Percentiles rank a stretch among this genome's conserved stretches.
phyloP scores from a whole-genome alignment of 2,113 vertebrate genomes.

The Atractosteus spatula region DNA sequence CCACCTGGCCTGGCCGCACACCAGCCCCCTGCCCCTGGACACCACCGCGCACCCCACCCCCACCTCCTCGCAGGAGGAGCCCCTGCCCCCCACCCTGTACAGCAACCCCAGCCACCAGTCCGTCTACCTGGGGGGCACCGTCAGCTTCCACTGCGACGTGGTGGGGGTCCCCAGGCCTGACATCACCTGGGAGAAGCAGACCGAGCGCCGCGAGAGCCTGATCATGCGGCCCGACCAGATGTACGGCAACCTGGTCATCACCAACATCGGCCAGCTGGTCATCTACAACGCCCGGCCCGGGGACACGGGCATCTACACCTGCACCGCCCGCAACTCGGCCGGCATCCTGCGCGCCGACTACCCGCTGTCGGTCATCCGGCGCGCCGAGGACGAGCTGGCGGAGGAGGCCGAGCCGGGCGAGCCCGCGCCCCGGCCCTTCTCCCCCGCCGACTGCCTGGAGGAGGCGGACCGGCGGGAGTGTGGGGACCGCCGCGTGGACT shows the following conservation, averaged over 20 bases:
- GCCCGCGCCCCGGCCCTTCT: constrained; percentile 60
- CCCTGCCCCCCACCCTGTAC: constrained; percentile 80
- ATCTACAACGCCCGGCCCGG: constrained; percentile 87
- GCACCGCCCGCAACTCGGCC: constrained; percentile 77
- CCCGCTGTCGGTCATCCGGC: constrained; percentile 80
- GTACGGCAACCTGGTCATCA: constrained; percentile 94
- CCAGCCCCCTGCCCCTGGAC: constrained; percentile 77
- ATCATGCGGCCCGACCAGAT: constrained; percentile 94
- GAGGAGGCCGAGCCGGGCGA: constrained; percentile 45
- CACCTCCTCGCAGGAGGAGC: constrained; percentile 58
- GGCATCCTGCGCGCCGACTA: constrained; percentile 86
- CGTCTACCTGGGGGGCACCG: constrained; percentile 79
- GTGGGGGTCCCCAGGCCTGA: constrained; percentile 81
- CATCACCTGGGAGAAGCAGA: constrained; percentile 94
- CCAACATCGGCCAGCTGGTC: constrained; percentile 92
- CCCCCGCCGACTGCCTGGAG: constrained; percentile 77
- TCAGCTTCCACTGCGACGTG: constrained; percentile 90
- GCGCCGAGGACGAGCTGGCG: constrained; percentile 54
- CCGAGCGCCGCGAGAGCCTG: constrained; percentile 73
- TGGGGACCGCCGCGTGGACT: constrained; percentile 71
- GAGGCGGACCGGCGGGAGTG: constrained; percentile 70
- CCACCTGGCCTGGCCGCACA: constrained; percentile 79
- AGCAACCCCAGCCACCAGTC: constrained; percentile 85
- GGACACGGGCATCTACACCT: constrained; percentile 91
- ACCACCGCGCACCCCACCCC: constrained; percentile 77